Conservation (phyloP, 1,140 invertebrate species). For the Acromyrmex heyeri region DNA sequence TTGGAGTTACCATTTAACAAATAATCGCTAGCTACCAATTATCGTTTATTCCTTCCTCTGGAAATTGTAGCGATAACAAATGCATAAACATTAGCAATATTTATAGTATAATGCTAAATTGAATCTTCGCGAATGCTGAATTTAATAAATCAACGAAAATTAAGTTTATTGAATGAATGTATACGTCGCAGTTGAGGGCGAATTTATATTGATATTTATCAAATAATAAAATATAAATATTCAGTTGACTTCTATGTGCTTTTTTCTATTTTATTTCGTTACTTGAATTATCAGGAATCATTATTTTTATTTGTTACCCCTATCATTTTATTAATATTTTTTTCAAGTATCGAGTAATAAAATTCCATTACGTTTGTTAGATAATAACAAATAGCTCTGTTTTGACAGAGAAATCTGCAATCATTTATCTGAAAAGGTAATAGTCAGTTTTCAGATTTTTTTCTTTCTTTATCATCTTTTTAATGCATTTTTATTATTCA, state of each 20-base stretch:
- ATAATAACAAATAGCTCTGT: not conserved
- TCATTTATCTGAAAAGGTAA: not conserved
- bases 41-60: not conserved
- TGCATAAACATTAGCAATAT: not conserved
- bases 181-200: not conserved
- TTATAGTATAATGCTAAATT: not conserved
- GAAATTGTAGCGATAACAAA: not conserved
- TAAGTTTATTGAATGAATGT: not conserved
- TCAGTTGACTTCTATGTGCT: no score
- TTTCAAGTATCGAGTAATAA: not conserved
- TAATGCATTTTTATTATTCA: not conserved
- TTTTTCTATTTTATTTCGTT: no score
- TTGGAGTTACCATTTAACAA: constrained; percentile 10
- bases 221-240: no score
- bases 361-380: not conserved
- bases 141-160: not conserved
- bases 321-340: constrained; percentile 19
- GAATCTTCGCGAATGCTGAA: not conserved
- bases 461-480: not conserved
- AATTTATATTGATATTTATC: not conserved
- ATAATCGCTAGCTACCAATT: constrained; percentile 22
- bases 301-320: not conserved
- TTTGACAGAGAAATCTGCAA: not conserved
- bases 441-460: not conserved
- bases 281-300: no score